Conservation (phyloP, 2,888 invertebrate genomes). For the Tribolium freemani region DNA sequence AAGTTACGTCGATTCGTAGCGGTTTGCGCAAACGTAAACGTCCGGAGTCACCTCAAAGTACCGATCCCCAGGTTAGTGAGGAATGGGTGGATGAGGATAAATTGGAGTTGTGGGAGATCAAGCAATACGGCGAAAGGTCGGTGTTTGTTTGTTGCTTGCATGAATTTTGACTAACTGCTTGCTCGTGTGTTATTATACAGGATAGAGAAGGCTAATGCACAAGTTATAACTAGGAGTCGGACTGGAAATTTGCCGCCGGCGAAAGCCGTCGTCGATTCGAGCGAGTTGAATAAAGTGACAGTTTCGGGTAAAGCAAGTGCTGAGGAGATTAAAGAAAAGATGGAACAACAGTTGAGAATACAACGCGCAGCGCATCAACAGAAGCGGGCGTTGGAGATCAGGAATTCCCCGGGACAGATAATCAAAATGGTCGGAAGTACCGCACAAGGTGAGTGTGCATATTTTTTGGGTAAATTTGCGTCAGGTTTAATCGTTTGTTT, state of each 20-base stretch:
- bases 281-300: conserved; percentile 64
- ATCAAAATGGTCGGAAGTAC: conserved; percentile 71
- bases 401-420: conserved; percentile 67
- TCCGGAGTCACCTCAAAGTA: conserved; percentile 94
- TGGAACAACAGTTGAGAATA: conserved; percentile 90
- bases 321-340: conserved; percentile 88
- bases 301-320: conserved; percentile 75
- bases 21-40: conserved; percentile 93
- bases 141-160: conserved; percentile 12
- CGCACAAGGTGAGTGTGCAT: conserved; percentile 71
- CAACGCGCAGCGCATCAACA: conserved; percentile 93
- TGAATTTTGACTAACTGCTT: conserved; percentile 57
- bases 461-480: conserved; percentile 11
- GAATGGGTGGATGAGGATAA: conserved; percentile 98
- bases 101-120: conserved; percentile 96
- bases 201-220: conserved; percentile 79
- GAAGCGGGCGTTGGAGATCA: conserved; percentile 80
- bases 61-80: conserved; percentile 94
- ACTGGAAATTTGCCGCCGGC: conserved; percentile 78
- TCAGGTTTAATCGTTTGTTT: conserved; percentile 44
- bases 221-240: conserved; percentile 85
- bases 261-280: conserved; percentile 64
- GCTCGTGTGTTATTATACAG: conserved; percentile 66
- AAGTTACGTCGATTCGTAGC: conserved; percentile 94
- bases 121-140: conserved; percentile 88